Evolutionary conservation across 2,113 vertebrate genomes (phyloP).

Genomic region (Phrynosoma platyrhinos): DNA sequence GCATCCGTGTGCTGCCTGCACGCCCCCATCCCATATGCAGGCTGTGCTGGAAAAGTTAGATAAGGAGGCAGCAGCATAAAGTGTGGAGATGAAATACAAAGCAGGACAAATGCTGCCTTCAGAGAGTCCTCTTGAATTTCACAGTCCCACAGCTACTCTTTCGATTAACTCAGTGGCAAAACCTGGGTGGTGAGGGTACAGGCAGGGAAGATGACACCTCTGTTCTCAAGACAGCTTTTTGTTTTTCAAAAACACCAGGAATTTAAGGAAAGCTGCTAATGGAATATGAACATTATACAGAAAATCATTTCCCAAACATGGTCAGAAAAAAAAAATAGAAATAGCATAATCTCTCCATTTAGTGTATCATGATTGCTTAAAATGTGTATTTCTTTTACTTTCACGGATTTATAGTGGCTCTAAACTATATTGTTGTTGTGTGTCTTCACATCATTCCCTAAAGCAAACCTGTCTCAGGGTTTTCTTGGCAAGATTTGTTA

Average conservation of each 20-base stretch:
- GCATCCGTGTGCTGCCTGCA: conserved; percentile 12
- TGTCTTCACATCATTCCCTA: too few relatives aligned
- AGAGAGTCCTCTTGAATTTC: neutral
- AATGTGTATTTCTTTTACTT: neutral
- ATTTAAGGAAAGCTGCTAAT: too few relatives aligned
- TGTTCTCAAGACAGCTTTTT: neutral
- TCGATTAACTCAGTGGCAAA: neutral
- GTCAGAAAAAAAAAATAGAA: neutral
- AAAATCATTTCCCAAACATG: neutral
- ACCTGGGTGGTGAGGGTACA: too few relatives aligned
- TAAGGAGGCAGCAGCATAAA: conserved; percentile 8
- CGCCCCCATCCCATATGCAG: conserved; percentile 57
- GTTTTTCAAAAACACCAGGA: neutral
- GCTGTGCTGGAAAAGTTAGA: conserved; percentile 43
- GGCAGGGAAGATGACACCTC: neutral
- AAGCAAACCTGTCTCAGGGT: too few relatives aligned
- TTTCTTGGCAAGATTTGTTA: too few relatives aligned
- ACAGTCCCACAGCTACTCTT: neutral
- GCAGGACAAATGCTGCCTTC: neutral
- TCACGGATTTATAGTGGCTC: neutral
- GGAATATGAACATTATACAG: neutral
- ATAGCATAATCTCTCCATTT: neutral
- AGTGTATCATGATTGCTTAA: neutral
- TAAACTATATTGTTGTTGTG: too few relatives aligned
- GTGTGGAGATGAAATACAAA: conserved; percentile 4